Base-by-base conservation (phyloP, 2,113 vertebrate genomes). In the Vanacampus margaritifer region DNA sequence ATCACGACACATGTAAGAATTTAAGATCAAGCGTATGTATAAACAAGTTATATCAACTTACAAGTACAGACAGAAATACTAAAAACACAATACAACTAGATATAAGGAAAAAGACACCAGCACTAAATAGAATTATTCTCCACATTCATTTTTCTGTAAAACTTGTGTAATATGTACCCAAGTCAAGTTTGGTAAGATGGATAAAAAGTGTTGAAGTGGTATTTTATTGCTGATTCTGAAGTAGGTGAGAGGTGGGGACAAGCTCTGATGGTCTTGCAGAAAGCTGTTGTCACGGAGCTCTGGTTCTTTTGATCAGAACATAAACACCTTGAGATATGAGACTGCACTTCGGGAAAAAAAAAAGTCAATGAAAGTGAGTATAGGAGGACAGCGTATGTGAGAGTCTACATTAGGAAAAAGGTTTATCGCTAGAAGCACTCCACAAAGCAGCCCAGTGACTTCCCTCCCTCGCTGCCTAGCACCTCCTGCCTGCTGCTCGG, bases 221-320 rank as follows among this genome's bases (percentile, higher is more conserved):
- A 62, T 75, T 81, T 78, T 62, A 74, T 58, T 72, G 72, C 54
- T 36, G 70, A 82, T 71, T 84, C 75, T 69, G 71, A 57, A 82
- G 73, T 78, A 41, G 14, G 77, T 67, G 73, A 72, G 61, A 71
- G 71, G 65, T 68, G 56, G 67, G 6, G 48, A 39, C 64, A 65
- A 78, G 81, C 82, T 78, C 66, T 61, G 81, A 74, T 70, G 83
- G 80, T 79, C 75, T 67, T 53, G 39, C 72, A 74, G 72, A 82
- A 81, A 80, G 68, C 76, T 72, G 68, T 71, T 68, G 89, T 86
- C 85, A 89, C 78, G 75, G 74, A 59, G 81, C 86, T 86, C 62
- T 86, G 72, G 79, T 64, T 88, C 84, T 64, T 89, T 88, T 88
- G 89, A 91, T 89, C 89, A 81, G 90, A 91, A 92, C 85, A 87